These are phyloP conservation scores for Pseudomyrmex cubaensis DNA, from an alignment of 1,140 invertebrate genomes.

Conservation along the genomic window DNA sequence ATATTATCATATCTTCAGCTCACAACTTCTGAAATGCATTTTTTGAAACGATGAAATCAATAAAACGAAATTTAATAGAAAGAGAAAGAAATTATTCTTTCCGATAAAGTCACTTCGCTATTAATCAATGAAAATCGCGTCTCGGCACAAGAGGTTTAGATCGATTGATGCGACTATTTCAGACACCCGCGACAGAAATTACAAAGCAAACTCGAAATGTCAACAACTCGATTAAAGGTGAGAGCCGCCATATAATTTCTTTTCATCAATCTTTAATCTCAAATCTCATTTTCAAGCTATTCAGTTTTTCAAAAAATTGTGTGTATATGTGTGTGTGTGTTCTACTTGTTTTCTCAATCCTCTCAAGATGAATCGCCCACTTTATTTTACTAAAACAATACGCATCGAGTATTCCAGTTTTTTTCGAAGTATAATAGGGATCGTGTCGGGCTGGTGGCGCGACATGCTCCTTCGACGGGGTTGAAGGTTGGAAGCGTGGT, in stretches of 20 bases:
- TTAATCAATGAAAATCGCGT: conserved; percentile 13
- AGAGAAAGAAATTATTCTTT: neutral
- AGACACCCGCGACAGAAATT: conserved; percentile 15
- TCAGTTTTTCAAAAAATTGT: neutral
- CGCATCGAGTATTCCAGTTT: conserved; percentile 32
- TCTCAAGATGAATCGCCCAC: too few species aligned
- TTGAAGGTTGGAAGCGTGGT: conserved; percentile 71
- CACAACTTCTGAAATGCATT: conserved; percentile 17
- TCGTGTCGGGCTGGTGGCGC: conserved; percentile 47
- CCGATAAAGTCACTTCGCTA: conserved; percentile 6
- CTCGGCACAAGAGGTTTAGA: neutral
- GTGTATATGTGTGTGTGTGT: too few species aligned
- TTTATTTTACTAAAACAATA: conserved; percentile 11
- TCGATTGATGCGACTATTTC: neutral
- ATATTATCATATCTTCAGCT: neutral
- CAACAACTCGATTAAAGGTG: conserved; percentile 10
- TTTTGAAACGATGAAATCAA: neutral
- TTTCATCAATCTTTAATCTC: conserved; percentile 1
- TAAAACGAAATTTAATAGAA: conserved; percentile 7
- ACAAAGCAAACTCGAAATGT: neutral
- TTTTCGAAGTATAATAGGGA: neutral
- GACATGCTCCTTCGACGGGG: conserved; percentile 46
- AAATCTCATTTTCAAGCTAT: neutral
- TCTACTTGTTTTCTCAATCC: too few species aligned
- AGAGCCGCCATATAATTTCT: neutral